These are phyloP conservation scores for Holothuria leucospilota DNA, from an alignment of 53 echinoderm and acorn worm genomes.

Conservation along the genomic window DNA sequence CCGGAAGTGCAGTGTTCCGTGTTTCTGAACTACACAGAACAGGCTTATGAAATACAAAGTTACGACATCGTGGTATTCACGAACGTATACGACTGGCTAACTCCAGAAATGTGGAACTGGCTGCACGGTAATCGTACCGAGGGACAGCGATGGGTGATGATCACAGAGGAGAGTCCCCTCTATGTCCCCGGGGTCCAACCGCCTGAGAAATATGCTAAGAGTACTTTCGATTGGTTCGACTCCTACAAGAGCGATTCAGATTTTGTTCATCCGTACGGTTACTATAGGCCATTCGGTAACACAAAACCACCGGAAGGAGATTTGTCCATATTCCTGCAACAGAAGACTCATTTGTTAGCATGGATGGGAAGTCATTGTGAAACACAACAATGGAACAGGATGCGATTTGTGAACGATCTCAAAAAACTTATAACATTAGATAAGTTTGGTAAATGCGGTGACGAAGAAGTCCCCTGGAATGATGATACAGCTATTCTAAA, in stretches of 20 bases:
- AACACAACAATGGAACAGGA: slow-evolving; percentile 33
- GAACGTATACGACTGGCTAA: slow-evolving; percentile 30
- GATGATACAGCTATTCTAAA: not conserved
- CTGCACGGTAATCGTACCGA: slow-evolving; percentile 8
- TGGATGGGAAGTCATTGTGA: slow-evolving; percentile 51
- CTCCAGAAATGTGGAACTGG: slow-evolving; percentile 23
- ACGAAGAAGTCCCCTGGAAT: not conserved
- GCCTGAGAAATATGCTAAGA: slow-evolving; percentile 8
- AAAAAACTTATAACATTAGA: slow-evolving; percentile 4
- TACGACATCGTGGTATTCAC: slow-evolving; percentile 31
- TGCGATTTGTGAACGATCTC: slow-evolving; percentile 19
- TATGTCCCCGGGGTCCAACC: slow-evolving; percentile 33
- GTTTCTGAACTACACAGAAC: slow-evolving; percentile 2
- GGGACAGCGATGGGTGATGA: slow-evolving; percentile 33
- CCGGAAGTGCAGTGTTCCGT: not conserved
- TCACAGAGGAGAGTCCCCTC: slow-evolving; percentile 33
- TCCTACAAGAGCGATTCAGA: slow-evolving; percentile 39
- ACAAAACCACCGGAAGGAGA: not conserved
- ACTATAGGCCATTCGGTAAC: not conserved
- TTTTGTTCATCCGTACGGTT: slow-evolving; percentile 38
- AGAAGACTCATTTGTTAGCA: slow-evolving; percentile 11
- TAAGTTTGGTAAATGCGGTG: slow-evolving; percentile 36
- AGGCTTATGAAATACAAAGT: not conserved
- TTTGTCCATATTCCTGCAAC: not conserved
- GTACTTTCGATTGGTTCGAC: slow-evolving; percentile 34